Conservation (phyloP, 1,140 invertebrate species). For the Conopomorpha cramerella region DNA sequence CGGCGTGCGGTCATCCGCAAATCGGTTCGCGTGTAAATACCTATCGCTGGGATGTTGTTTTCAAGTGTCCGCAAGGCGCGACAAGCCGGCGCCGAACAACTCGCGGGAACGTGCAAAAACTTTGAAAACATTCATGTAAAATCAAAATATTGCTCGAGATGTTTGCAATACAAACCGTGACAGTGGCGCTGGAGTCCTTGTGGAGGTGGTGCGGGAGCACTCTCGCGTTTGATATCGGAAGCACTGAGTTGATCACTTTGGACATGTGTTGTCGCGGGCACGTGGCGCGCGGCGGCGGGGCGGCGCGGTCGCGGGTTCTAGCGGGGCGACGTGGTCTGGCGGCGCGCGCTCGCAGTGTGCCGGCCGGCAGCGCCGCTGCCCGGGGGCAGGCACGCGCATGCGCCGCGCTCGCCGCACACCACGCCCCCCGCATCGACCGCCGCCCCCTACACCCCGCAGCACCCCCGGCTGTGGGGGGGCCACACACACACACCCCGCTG, state of each 20-base stretch:
- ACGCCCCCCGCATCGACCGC: conserved; percentile 9
- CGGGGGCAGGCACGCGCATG: conserved; percentile 19
- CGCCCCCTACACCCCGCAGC: conserved; percentile 5
- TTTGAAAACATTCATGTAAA: too few species aligned
- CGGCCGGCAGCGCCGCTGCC: conserved; percentile 23
- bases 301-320: conserved; percentile 46
- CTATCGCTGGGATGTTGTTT: too few species aligned
- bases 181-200: too few species aligned
- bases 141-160: too few species aligned
- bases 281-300: conserved; percentile 13
- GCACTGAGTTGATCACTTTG: conserved; percentile 60
- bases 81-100: too few species aligned
- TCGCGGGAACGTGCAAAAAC: too few species aligned
- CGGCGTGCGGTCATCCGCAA: too few species aligned
- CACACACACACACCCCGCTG: conserved; percentile 34
- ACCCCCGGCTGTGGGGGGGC: conserved; percentile 20
- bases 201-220: conserved; percentile 44
- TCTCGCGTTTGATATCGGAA: conserved; percentile 47
- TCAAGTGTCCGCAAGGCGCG: too few species aligned
- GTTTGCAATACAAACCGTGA: conserved; percentile 57
- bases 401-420: conserved; percentile 25
- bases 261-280: conserved; percentile 41
- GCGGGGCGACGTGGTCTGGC: conserved; percentile 18
- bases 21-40: too few species aligned
- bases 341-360: conserved; percentile 22